phyloP scores from a whole-genome alignment of 1,140 invertebrate species.

The Fopius arisanus region DNA sequence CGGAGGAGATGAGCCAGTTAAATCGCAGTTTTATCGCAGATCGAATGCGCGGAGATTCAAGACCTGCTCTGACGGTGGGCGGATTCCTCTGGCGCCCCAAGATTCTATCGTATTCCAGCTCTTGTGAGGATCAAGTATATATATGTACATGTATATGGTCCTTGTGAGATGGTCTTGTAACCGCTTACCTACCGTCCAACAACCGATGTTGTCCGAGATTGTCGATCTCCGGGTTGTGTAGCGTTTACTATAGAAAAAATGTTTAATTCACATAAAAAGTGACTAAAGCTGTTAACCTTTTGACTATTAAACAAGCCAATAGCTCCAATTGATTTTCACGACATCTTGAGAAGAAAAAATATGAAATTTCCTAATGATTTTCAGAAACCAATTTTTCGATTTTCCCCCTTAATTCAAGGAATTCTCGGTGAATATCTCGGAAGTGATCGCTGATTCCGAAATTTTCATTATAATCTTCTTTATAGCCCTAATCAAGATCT shows the following conservation, averaged over 20 bases:
- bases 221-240: not conserved
- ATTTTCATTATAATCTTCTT: too few relatives aligned
- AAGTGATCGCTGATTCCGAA: too few relatives aligned
- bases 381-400: too few relatives aligned
- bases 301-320: too few relatives aligned
- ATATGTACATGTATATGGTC: slow-evolving; percentile 26
- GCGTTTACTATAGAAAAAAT: not conserved
- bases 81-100: slow-evolving; percentile 38
- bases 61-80: slow-evolving; percentile 34
- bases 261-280: too few relatives aligned
- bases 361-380: too few relatives aligned
- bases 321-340: too few relatives aligned
- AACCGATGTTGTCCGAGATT: not conserved
- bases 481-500: too few relatives aligned
- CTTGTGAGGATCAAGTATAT: slow-evolving; percentile 15
- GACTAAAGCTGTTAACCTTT: too few relatives aligned
- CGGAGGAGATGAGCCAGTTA: not conserved
- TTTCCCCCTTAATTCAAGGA: too few relatives aligned
- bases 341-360: too few relatives aligned
- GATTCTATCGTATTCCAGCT: slow-evolving; percentile 37
- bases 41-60: not conserved
- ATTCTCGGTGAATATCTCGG: too few relatives aligned
- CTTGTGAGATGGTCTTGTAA: slow-evolving; percentile 28
- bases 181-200: slow-evolving; percentile 14
- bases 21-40: not conserved